Evolutionary conservation across 2,113 vertebrate genomes (phyloP), one percentile per base, ranked within the genome.

Genomic region (Orientallactaga bullata): DNA sequence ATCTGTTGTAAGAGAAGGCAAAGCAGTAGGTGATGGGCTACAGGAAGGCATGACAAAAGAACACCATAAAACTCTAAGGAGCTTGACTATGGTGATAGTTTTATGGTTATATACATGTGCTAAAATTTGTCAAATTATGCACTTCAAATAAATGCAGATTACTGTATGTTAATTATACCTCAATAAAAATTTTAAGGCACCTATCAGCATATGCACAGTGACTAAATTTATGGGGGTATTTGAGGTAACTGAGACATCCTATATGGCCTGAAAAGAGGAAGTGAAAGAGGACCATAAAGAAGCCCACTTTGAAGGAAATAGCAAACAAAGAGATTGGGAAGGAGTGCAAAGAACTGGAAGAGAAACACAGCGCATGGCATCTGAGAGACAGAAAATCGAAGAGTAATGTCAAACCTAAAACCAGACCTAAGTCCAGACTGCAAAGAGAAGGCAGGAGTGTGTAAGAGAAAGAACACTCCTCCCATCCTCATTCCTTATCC

Each of bases 251-350:
- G 7, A 90, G 8, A 4, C 87, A 63, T 85, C 39, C 72, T 6
- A 58, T 17, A 71, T 0, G 73, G 78, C 84, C 63, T 74, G 30
- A 88, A 32, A 79, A 68, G 30, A 26, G 7, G 4, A n/a, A n/a
- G 65, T 47, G n/a, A 17, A 39, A 82, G 2, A 78, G 28, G 30
- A 85, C 5, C 18, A 95, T 39, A 83, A 87, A 60, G 24, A 79
- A 65, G n/a, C 11, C n/a, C 82, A 12, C 20, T 65, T 35, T 76
- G 79, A 73, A 69, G n/a, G 30, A 81, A 82, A 30, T 26, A 69
- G n/a, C 35, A 91, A 79, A 93, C 88, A 89, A 73, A 91, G 55
- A 82, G n/a, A 90, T 10, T 51, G 26, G 16, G 21, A 71, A 90
- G 21, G 28, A 37, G 1, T 61, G 55, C 66, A 81, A 69, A 83